Evolutionary conservation across 2,888 invertebrate species (phyloP).

Genomic region (Lochmaea capreae): DNA sequence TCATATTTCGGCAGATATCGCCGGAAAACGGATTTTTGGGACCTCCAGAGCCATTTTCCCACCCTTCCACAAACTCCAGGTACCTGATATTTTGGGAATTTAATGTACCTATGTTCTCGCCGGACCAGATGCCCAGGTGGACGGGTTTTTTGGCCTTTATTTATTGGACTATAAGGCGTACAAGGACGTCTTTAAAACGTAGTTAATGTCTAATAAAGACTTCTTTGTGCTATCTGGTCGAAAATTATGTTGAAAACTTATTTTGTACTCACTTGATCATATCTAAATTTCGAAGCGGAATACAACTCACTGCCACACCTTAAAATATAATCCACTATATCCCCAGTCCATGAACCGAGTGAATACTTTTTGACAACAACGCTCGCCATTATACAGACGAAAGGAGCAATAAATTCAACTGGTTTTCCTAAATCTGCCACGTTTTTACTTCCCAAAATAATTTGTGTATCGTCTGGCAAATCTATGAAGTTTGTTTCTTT

Average conservation of each 20-base stretch:
- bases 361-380: conserved; percentile 73
- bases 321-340: conserved; percentile 72
- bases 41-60: too few relatives aligned
- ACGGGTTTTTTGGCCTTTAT: too few relatives aligned
- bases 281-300: conserved; percentile 61
- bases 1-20: too few relatives aligned
- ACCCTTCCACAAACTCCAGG: too few relatives aligned
- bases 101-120: too few relatives aligned
- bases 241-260: neutral
- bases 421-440: conserved; percentile 61
- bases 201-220: too few relatives aligned
- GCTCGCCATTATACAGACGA: conserved; percentile 71
- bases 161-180: too few relatives aligned
- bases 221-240: too few relatives aligned
- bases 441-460: conserved; percentile 69
- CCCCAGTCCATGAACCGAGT: conserved; percentile 71
- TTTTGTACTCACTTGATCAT: conserved; percentile 54
- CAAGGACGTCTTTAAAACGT: too few relatives aligned
- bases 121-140: too few relatives aligned
- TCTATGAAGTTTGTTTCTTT: conserved; percentile 71
- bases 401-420: conserved; percentile 66
- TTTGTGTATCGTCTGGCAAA: conserved; percentile 72
- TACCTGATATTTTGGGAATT: too few relatives aligned
- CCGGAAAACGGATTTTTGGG: too few relatives aligned
- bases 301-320: conserved; percentile 66